Conservation (phyloP, 2,113 vertebrate species). For the Plotosus lineatus region DNA sequence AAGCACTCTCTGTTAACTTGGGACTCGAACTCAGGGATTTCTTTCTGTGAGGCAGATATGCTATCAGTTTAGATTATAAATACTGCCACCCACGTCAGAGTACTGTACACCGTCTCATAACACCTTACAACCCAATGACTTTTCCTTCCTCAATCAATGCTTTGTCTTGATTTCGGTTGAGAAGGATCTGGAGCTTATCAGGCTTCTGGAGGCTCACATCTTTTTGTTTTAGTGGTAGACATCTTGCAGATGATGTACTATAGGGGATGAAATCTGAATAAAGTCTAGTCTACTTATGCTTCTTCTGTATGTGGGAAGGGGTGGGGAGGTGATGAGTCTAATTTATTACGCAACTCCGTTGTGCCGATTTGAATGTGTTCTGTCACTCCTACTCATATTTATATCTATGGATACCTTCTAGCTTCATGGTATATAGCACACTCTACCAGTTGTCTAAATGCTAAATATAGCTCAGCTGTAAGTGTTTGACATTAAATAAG, state of each 20-base stretch:
- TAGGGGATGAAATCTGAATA: neutral
- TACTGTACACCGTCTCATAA: too few relatives aligned
- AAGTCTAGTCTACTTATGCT: neutral
- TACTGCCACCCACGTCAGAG: too few relatives aligned
- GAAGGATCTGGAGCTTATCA: neutral
- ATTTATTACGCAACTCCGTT: neutral
- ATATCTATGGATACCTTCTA: slow-evolving; percentile 1
- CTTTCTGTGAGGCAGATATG: too few relatives aligned
- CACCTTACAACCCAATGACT: neutral
- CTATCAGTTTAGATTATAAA: too few relatives aligned
- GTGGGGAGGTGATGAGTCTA: neutral
- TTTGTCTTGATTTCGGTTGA: neutral
- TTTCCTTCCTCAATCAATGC: neutral
- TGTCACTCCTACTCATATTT: slow-evolving; percentile 12
- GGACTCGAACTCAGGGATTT: too few relatives aligned
- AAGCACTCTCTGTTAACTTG: too few relatives aligned
- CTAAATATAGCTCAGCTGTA: slow-evolving; percentile 17
- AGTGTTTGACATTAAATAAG: slow-evolving; percentile 6
- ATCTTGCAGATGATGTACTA: neutral
- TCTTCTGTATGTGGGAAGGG: neutral
- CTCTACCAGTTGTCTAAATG: slow-evolving; percentile 9
- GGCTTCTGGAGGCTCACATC: neutral
- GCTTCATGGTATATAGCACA: neutral
- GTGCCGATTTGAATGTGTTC: neutral
- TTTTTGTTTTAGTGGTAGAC: neutral